Conservation (phyloP, 2,113 vertebrate genomes). For the Gallinago media region DNA sequence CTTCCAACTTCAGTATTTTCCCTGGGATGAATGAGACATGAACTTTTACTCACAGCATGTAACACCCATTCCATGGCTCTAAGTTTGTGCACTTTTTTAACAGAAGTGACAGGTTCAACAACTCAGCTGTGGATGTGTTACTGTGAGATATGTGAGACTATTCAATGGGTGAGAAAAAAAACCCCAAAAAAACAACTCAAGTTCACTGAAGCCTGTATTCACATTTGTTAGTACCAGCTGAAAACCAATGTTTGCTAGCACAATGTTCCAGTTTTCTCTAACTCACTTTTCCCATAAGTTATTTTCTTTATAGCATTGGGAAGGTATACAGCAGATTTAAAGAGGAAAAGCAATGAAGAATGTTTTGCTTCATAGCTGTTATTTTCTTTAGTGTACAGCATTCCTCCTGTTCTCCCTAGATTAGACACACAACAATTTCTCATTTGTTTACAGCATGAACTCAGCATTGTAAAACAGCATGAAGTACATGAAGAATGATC, state of each 20-base stretch:
- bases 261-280: not conserved
- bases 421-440: not conserved
- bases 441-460: not conserved
- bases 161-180: not conserved
- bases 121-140: not conserved
- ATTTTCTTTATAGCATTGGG: not conserved
- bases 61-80: not conserved
- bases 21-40: not conserved
- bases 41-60: not conserved
- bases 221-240: not conserved
- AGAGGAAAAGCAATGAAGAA: not conserved
- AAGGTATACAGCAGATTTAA: not conserved
- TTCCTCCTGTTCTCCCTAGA: not conserved
- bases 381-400: not conserved
- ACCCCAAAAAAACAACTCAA: not conserved
- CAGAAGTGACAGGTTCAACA: not conserved
- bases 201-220: not conserved
- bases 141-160: not conserved
- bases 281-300: not conserved
- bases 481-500: not conserved
- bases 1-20: not conserved
- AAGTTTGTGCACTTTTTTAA: not conserved
- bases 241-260: not conserved
- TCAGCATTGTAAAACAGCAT: not conserved
- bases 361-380: not conserved